phyloP scores from a whole-genome alignment of 2,888 invertebrate species.

The Dioctria rufipes region DNA sequence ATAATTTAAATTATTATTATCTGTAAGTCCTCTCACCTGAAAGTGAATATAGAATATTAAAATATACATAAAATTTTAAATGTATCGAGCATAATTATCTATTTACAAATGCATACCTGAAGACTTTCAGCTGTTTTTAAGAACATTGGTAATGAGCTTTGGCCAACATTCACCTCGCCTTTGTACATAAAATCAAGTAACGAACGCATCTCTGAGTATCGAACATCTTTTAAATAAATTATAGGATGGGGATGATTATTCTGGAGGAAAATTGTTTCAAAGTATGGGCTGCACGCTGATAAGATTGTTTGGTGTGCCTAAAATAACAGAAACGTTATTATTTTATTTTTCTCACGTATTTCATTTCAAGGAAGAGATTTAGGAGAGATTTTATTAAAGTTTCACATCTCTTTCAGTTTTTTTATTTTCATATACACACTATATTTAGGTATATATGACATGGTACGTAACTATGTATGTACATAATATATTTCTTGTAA shows the following conservation, averaged over 20 bases:
- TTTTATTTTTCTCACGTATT: neutral
- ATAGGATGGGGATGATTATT: slow-evolving; percentile 92
- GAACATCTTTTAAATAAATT: slow-evolving; percentile 93
- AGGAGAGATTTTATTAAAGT: neutral
- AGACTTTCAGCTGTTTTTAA: slow-evolving; percentile 93
- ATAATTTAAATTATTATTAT: slow-evolving; percentile 79
- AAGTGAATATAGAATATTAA: slow-evolving; percentile 35
- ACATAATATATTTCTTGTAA: neutral
- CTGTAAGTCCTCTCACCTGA: slow-evolving; percentile 84
- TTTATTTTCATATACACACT: too few relatives aligned
- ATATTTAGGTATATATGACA: too few relatives aligned
- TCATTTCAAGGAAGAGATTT: neutral
- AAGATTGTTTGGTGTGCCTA: slow-evolving; percentile 93
- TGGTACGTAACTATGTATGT: neutral
- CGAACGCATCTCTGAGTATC: slow-evolving; percentile 90
- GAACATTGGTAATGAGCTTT: slow-evolving; percentile 91
- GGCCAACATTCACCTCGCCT: slow-evolving; percentile 91
- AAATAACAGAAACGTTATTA: neutral
- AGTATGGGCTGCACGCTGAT: slow-evolving; percentile 95
- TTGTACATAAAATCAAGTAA: slow-evolving; percentile 95
- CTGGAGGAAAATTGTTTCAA: slow-evolving; percentile 91
- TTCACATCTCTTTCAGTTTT: neutral
- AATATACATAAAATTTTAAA: neutral
- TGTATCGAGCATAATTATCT: neutral
- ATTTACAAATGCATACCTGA: slow-evolving; percentile 76